Evolutionary conservation across 2,113 vertebrate species (phyloP).

Genomic region (Tychaedon coryphoeus): DNA sequence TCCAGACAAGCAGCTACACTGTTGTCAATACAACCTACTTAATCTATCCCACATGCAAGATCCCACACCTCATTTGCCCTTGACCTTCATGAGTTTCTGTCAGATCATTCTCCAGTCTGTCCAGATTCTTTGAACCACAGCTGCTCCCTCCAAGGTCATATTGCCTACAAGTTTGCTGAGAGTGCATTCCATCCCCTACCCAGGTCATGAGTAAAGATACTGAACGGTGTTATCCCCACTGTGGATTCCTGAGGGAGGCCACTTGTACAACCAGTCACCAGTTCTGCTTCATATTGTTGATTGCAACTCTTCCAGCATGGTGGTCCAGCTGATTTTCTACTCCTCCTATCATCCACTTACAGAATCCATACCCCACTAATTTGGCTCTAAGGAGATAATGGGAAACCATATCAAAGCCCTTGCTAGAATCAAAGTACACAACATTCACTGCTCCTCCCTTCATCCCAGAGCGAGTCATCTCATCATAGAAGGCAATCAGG

Average conservation of each 20-base stretch:
- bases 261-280: not conserved
- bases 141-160: not conserved
- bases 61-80: not conserved
- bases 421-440: conserved; percentile 1
- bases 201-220: not conserved
- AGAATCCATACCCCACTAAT: not conserved
- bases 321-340: not conserved
- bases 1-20: not conserved
- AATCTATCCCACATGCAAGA: not conserved
- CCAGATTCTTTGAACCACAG: not conserved
- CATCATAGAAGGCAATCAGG: conserved; percentile 23
- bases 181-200: not conserved
- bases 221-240: not conserved
- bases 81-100: not conserved
- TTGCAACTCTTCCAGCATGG: not conserved
- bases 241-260: not conserved
- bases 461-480: not conserved
- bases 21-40: not conserved
- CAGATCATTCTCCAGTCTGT: not conserved
- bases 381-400: not conserved
- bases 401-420: not conserved
- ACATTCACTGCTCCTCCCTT: not conserved
- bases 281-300: not conserved
- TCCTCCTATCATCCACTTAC: not conserved
- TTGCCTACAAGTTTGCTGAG: not conserved